Conservation (phyloP, 1,140 invertebrate genomes). For the Sesamia nonagrioides region DNA sequence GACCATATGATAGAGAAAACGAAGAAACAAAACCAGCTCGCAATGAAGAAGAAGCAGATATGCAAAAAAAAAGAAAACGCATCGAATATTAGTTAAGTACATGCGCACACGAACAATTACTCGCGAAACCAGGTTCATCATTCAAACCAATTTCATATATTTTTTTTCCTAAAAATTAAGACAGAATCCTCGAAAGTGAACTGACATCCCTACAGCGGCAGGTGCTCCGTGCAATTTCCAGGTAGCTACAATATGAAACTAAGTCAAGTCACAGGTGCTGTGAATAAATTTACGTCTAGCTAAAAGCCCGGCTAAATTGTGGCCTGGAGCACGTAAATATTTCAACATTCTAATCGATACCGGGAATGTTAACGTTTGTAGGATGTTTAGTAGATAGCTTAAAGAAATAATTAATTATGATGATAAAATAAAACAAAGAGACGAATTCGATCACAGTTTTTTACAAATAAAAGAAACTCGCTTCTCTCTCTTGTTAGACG, state of each 20-base stretch:
- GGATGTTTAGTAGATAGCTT: not conserved
- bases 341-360: constrained; percentile 22
- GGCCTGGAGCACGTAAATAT: constrained; percentile 17
- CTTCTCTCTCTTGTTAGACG: too few relatives aligned
- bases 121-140: too few relatives aligned
- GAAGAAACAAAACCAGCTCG: too few relatives aligned
- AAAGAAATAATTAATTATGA: too few relatives aligned
- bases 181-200: not conserved
- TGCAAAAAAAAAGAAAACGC: too few relatives aligned
- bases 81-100: too few relatives aligned
- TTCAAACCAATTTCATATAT: not conserved
- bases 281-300: constrained; percentile 43
- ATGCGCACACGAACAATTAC: too few relatives aligned
- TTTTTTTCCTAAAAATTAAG: not conserved
- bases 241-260: constrained; percentile 28
- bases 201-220: constrained; percentile 11
- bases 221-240: constrained; percentile 5
- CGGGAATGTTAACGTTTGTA: not conserved
- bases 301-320: constrained; percentile 30
- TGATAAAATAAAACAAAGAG: too few relatives aligned
- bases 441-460: too few relatives aligned
- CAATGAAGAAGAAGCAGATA: too few relatives aligned
- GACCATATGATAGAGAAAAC: too few relatives aligned
- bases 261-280: constrained; percentile 38
- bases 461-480: too few relatives aligned